Evolutionary conservation across 2,113 vertebrate genomes (phyloP), one percentile per base, ranked within the genome.

Genomic region (Sander lucioperca): DNA sequence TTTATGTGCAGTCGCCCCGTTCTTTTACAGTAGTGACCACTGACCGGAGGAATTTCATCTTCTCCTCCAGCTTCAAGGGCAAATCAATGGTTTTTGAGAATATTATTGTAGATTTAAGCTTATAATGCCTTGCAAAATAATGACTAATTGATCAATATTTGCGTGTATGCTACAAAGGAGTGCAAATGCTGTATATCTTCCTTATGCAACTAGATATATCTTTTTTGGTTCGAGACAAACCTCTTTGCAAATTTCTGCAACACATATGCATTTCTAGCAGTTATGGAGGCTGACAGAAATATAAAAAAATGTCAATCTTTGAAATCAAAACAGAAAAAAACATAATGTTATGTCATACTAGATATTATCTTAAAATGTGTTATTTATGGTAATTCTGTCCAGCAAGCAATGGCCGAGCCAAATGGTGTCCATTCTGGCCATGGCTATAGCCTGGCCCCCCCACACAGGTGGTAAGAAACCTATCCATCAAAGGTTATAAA

Each of bases 11-110:
- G 86, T 98, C 98, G 0, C 98, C 98, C 3, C 96, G 98, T 0
- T 98, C 97, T 3, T 99, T 99, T 85, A 97, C 96, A 1, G 96
- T 95, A 0, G 95, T 99, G 80, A 97, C 96, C 74, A 98, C 96
- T 0, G 97, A 97, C 81, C 93, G 96, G 67, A 96, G 96, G 86
- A 96, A 97, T 95, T 99, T 99, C 95, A 96, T 99, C 80, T 98
- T 99, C 63, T 97, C 97, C 16, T 97, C 98, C 74, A 99, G 98
- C 92, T 97, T 99, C 83, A 99, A 99, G 95, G 98, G 98, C 72
- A 98, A 97, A 90, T 97, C 98, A 0, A 97, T 97, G 91, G 98
- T 99, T 81, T 99, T 99, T 91, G 97, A 99, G 90, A 98, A 99
- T 77, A 90, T 98, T 27, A 87, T 94, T 81, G 96, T 99, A 54